These are phyloP conservation scores for Zaprionus lachaisei DNA, from an alignment of 1,140 invertebrate genomes.

Conservation along the genomic window DNA sequence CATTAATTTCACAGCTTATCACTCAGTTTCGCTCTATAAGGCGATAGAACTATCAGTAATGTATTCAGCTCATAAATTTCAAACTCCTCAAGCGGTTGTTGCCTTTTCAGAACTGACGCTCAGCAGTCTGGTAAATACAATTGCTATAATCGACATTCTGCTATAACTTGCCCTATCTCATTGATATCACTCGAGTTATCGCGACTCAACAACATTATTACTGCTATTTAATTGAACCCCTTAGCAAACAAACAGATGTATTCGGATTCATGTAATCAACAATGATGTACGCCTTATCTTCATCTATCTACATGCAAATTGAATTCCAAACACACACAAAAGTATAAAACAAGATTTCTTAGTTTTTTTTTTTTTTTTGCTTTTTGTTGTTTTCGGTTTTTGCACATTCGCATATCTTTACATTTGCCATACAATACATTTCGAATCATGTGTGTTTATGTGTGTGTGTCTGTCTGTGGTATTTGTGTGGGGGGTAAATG, in stretches of 20 bases:
- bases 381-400: slow-evolving; percentile 23
- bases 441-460: slow-evolving; percentile 17
- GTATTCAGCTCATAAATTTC: neutral
- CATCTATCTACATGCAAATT: slow-evolving; percentile 46
- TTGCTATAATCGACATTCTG: neutral
- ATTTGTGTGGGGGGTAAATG: neutral
- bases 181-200: neutral
- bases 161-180: neutral
- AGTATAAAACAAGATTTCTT: slow-evolving; percentile 43
- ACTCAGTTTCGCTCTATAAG: neutral
- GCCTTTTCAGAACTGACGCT: neutral
- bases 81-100: neutral
- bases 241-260: neutral
- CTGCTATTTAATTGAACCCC: neutral
- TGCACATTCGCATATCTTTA: slow-evolving; percentile 43
- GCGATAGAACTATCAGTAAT: neutral
- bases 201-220: neutral
- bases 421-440: slow-evolving; percentile 41
- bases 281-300: slow-evolving; percentile 28
- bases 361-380: slow-evolving; percentile 21
- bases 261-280: slow-evolving; percentile 20
- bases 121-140: neutral
- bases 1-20: slow-evolving; percentile 4
- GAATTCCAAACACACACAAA: slow-evolving; percentile 23
- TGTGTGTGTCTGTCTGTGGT: slow-evolving; percentile 11